phyloP scores from a whole-genome alignment of 2,113 vertebrate species.

The Aptenodytes forsteri region DNA sequence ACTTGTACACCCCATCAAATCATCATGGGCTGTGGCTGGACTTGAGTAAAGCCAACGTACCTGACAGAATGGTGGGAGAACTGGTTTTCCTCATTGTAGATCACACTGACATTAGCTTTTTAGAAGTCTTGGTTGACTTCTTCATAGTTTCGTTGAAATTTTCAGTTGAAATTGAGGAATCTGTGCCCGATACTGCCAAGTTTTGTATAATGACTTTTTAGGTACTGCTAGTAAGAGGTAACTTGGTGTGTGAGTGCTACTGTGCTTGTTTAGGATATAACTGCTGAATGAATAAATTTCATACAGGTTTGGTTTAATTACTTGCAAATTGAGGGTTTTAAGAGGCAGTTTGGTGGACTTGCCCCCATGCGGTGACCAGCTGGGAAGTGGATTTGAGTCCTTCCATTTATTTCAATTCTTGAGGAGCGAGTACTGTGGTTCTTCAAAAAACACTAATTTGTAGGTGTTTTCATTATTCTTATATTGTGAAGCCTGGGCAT shows the following conservation, averaged over 20 bases:
- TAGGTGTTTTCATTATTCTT: background rate
- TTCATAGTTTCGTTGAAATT: background rate
- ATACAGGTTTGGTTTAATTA: background rate
- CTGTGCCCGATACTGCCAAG: background rate
- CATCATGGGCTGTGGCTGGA: background rate
- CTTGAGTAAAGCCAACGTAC: background rate
- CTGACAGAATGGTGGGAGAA: rapidly evolving
- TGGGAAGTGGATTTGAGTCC: background rate
- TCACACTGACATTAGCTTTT: background rate
- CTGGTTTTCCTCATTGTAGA: background rate
- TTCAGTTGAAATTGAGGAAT: background rate
- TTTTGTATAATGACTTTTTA: background rate
- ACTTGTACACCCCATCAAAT: background rate
- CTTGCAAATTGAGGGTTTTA: background rate
- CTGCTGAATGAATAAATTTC: background rate
- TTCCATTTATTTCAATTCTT: background rate
- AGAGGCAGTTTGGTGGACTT: background rate
- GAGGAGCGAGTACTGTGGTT: background rate
- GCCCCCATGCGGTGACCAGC: background rate
- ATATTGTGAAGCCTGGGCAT: background rate
- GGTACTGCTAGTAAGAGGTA: background rate
- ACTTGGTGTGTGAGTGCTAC: background rate
- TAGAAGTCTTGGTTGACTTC: background rate
- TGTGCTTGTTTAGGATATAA: background rate
- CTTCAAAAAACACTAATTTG: background rate